phyloP scores from a whole-genome alignment of 2,113 vertebrate species.

The Scomber scombrus region DNA sequence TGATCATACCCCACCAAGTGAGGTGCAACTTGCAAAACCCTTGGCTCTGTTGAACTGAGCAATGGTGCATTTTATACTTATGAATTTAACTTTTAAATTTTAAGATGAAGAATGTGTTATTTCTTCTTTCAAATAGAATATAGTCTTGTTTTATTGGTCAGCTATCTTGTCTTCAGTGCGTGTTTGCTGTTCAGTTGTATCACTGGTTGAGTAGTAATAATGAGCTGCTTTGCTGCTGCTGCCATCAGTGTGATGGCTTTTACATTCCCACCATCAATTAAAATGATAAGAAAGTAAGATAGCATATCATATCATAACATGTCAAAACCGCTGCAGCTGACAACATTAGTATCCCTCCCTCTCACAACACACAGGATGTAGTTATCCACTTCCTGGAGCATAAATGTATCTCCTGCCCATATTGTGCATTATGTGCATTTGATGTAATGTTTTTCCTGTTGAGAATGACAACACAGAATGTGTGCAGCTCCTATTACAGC shows the following conservation, averaged over 20 bases:
- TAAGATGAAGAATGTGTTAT: neutral
- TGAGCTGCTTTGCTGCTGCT: constrained; percentile 9
- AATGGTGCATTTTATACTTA: too few species aligned
- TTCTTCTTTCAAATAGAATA: neutral
- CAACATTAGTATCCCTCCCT: constrained; percentile 35
- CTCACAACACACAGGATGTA: constrained; percentile 57
- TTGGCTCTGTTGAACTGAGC: too few species aligned
- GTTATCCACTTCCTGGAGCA: constrained; percentile 65
- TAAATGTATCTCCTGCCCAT: constrained; percentile 51
- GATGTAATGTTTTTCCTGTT: constrained; percentile 55
- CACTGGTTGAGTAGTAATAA: constrained; percentile 33
- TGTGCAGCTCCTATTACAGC: constrained; percentile 44
- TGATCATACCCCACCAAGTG: too few species aligned
- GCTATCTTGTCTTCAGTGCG: neutral
- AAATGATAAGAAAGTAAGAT: constrained; percentile 29
- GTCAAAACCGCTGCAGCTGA: constrained; percentile 43
- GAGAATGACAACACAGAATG: constrained; percentile 43
- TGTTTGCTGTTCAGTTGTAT: neutral
- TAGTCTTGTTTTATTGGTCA: neutral
- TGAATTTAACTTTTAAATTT: neutral
- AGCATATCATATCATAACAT: constrained; percentile 51
- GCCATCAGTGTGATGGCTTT: constrained; percentile 26
- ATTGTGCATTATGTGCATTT: constrained; percentile 63
- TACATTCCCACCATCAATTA: constrained; percentile 43
- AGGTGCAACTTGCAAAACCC: too few species aligned